Evolutionary conservation across 2,113 vertebrate genomes (phyloP), one percentile per base, ranked within the genome.

Genomic region (Ramphastos sulfuratus): DNA sequence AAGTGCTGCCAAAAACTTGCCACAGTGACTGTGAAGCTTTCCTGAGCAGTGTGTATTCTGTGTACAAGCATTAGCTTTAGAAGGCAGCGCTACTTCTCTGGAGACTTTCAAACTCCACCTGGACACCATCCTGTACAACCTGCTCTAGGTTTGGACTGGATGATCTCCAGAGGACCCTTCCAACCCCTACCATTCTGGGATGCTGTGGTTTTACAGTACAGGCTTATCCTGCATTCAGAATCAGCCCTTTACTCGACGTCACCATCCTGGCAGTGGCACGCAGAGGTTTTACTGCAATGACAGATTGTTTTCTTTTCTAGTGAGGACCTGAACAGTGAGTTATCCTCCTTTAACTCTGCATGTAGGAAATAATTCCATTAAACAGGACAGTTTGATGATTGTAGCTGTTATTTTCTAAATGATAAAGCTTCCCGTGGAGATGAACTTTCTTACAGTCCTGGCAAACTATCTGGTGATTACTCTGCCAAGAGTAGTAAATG

Each of bases 321-420:
- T 37, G 39, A 85, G 28, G 37, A 94, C 82, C 70, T n/a, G 59
- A 93, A 65, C n/a, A 73, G 65, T 65, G 59, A 87, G 39, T 63
- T 92, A 46, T 70, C 59, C 44, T 91, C 10, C 35, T 92, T 87
- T 87, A 92, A 63, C 59, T 85, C 81, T 91, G 24, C 52, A 66
- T 0, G 0, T 42, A 90, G 69, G 82, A 35, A 85, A 82, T 67
- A 87, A 90, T 73, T 94, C 27, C 58, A 91, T 60, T 56, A 71
- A 60, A 14, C 27, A 82, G 64, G 39, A 66, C 48, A 69, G n/a
- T 87, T 48, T 1, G 2, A 77, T 67, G 35, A 80, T 63, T 91
- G 93, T 65, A 84, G 55, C 60, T 59, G 46, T 60, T 95, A 74
- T 92, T 91, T 94, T 93, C 46, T 48, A 85, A 95, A 80, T 89